phyloP scores from a whole-genome alignment of 2,113 vertebrate species.

The Ia io region DNA sequence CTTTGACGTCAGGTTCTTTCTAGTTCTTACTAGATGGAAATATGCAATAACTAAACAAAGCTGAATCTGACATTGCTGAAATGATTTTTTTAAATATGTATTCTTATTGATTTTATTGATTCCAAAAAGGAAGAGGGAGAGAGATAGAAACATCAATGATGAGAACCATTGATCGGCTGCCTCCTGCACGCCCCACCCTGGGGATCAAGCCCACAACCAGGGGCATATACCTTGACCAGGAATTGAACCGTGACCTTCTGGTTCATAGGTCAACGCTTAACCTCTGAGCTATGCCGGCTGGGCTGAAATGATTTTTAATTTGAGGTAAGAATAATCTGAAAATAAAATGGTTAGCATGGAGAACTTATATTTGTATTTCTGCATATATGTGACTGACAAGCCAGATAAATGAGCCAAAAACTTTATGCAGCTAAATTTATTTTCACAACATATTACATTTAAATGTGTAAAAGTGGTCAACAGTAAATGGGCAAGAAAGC shows the following conservation, averaged over 20 bases:
- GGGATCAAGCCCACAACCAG: too few species aligned
- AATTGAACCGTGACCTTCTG: too few species aligned
- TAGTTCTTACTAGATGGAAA: not conserved
- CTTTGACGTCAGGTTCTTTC: not conserved
- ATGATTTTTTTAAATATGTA: not conserved
- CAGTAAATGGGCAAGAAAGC: constrained; percentile 77
- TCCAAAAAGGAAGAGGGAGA: too few species aligned
- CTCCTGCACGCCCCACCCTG: too few species aligned
- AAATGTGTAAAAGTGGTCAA: constrained; percentile 87
- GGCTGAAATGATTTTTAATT: constrained; percentile 10
- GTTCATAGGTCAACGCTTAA: too few species aligned
- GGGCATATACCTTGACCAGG: too few species aligned
- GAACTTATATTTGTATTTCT: not conserved
- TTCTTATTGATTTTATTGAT: too few species aligned
- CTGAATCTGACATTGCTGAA: not conserved
- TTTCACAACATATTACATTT: constrained; percentile 95
- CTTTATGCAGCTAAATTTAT: constrained; percentile 89
- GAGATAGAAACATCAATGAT: too few species aligned
- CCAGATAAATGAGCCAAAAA: constrained; percentile 73
- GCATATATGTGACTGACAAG: not conserved
- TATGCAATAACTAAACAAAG: not conserved
- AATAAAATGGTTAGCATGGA: not conserved
- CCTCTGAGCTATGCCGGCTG: too few species aligned
- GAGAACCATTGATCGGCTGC: too few species aligned
- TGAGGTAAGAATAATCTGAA: constrained; percentile 32